Base-by-base conservation (phyloP, 1,140 invertebrate species). In the Chironomus tepperi region DNA sequence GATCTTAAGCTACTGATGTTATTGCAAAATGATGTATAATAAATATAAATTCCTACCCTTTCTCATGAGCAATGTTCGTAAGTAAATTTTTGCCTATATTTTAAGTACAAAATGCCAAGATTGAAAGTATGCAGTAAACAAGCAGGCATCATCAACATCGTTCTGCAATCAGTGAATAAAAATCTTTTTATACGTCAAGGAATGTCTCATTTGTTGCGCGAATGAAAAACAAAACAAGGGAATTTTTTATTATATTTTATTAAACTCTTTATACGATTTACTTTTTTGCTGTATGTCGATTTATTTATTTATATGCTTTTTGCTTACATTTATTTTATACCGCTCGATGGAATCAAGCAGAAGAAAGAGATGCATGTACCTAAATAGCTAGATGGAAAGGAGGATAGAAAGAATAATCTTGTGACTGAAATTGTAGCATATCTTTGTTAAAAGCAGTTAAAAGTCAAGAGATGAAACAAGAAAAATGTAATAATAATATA, bases 181-280 rank as follows among this genome's bases (percentile, higher is more conserved):
- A 70, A 70, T 70, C 65, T 21, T 67, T 70, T 16, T 57, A 12
- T 70, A 70, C 65, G 65, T 70, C 65, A 70, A 70, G 65, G 65
- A 70, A 70, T 70, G 65, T 70, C 65, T 70, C 65, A 70, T 70
- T 70, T 70, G 65, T 21, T 70, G 65, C 19, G 47, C 47, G 47
- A 57, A n/a, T 57, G 47, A n/a, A 12, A n/a, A 57, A n/a, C n/a
- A n/a, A 57, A n/a, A n/a, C 12, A 57, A 57, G 47, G 10, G 47
- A 57, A 34, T 34, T 34, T 34, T 34, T 34, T 34, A 34, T 34
- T 34, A 34, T 34, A 34, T 34, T 34, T 34, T 34, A 34, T 34
- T 34, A 34, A 34, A 34, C 24, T 34, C 24, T 34, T 34, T 34
- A 34, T 34, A 34, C 24, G 24, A 34, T 34, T 34, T 34, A 34